Evolutionary conservation across 2,797 vertebrate genomes (phyloP).

Genomic region (Halcyon smyrnensis): DNA sequence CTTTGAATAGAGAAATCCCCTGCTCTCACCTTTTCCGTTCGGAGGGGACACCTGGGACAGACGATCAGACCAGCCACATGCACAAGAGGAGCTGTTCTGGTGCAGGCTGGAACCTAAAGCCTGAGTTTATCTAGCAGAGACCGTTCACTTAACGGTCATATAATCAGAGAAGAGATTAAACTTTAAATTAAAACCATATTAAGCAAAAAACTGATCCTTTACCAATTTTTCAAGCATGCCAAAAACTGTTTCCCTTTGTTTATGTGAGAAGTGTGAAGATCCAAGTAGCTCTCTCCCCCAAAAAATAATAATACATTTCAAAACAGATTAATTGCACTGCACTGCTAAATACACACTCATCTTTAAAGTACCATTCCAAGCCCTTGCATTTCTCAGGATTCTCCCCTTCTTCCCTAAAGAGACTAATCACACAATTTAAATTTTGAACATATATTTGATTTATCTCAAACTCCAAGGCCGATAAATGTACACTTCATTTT

Average conservation of each 20-base stretch:
- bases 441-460: neutral
- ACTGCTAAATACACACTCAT: neutral
- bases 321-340: neutral
- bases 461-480: neutral
- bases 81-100: neutral
- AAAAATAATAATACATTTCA: neutral
- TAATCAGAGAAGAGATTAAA: neutral
- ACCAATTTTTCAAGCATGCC: neutral
- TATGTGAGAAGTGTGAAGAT: neutral
- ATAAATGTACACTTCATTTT: neutral
- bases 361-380: neutral
- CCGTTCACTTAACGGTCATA: neutral
- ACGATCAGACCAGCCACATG: neutral
- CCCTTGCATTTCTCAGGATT: neutral
- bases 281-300: neutral
- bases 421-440: neutral
- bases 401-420: neutral
- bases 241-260: neutral
- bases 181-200: neutral
- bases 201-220: neutral
- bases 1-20: neutral
- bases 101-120: neutral
- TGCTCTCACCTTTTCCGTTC: neutral
- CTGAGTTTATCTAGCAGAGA: neutral
- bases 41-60: neutral